Evolutionary conservation across 1,140 invertebrate species (phyloP).

Genomic region (Procambarus virginalis): DNA sequence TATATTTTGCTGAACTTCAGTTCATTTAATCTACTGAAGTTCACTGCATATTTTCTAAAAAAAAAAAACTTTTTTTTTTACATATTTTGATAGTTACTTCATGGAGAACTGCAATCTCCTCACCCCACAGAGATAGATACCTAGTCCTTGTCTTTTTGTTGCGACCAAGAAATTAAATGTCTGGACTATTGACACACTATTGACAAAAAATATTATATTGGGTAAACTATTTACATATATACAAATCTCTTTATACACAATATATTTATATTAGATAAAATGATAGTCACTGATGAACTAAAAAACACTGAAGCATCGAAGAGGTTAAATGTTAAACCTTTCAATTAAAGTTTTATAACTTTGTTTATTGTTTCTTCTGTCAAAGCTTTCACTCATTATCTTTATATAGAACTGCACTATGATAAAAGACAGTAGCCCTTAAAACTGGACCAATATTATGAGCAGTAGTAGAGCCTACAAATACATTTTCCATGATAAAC

Average conservation of each 20-base stretch:
- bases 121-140: background rate
- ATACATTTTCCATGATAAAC: background rate
- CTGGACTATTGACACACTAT: background rate
- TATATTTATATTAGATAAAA: slow-evolving; percentile 11
- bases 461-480: background rate
- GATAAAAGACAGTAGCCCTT: background rate
- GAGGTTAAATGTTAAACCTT: background rate
- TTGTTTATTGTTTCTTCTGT: too few relatives aligned
- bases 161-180: background rate
- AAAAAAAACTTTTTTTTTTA: background rate
- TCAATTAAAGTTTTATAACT: background rate
- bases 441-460: background rate
- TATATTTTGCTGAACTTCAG: background rate
- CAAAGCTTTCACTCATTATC: background rate
- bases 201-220: background rate
- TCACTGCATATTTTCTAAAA: background rate
- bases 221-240: slow-evolving; percentile 36
- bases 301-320: background rate
- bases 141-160: background rate
- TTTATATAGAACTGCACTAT: background rate
- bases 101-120: background rate
- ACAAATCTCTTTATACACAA: slow-evolving; percentile 31
- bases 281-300: slow-evolving; percentile 29
- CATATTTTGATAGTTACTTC: background rate
- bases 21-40: background rate